phyloP scores from a whole-genome alignment of 2,113 vertebrate species.

The Psophia crepitans region DNA sequence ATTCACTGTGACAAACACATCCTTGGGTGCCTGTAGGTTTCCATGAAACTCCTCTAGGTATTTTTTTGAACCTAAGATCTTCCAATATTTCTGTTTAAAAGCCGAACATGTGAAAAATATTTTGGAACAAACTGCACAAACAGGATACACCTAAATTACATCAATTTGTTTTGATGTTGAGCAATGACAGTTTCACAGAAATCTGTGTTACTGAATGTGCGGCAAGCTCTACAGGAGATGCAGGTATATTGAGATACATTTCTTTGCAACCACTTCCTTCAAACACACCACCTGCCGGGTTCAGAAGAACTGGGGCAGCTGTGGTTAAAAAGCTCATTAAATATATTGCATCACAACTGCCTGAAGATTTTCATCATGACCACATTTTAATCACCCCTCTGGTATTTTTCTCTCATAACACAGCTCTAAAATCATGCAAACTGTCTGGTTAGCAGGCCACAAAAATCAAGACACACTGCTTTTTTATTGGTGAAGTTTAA shows the following conservation, averaged over 20 bases:
- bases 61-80: not conserved
- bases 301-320: not conserved
- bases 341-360: not conserved
- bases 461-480: not conserved
- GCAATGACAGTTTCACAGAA: not conserved
- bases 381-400: not conserved
- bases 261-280: not conserved
- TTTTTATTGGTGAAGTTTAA: not conserved
- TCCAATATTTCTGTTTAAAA: not conserved
- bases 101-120: not conserved
- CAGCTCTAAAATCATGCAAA: not conserved
- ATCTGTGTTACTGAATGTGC: not conserved
- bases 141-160: not conserved
- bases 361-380: not conserved
- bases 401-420: not conserved
- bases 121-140: not conserved
- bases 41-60: not conserved
- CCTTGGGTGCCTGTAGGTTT: not conserved
- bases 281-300: not conserved
- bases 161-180: not conserved
- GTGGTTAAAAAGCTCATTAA: not conserved
- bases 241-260: slow-evolving; percentile 15
- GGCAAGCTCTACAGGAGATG: not conserved
- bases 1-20: not conserved
- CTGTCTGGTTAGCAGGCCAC: not conserved